Conservation (phyloP, 2,113 vertebrate genomes). For the Neotoma lepida region DNA sequence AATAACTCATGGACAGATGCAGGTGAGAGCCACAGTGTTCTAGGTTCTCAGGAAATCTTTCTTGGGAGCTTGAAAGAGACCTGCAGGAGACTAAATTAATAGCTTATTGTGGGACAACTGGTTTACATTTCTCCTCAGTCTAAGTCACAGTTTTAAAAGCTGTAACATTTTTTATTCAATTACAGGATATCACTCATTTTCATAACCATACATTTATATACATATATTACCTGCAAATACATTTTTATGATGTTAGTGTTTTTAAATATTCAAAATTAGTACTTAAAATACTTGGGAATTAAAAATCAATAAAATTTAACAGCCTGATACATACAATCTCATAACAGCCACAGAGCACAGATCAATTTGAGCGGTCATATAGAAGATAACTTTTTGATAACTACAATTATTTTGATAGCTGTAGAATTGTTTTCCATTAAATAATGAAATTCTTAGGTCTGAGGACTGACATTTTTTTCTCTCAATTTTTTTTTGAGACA, state of each 20-base stretch:
- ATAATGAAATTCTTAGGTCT: slow-evolving; percentile 4
- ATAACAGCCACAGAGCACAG: neutral
- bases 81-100: neutral
- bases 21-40: neutral
- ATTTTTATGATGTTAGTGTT: neutral
- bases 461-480: neutral
- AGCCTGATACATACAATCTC: neutral
- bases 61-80: slow-evolving; percentile 18
- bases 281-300: slow-evolving; percentile 12
- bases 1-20: neutral
- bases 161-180: neutral
- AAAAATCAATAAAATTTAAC: slow-evolving; percentile 26
- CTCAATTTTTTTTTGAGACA: neutral
- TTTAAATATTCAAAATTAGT: slow-evolving; percentile 18
- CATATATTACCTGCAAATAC: neutral
- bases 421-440: slow-evolving; percentile 1
- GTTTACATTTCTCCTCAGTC: neutral
- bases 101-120: neutral
- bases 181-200: neutral
- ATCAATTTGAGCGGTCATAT: neutral
- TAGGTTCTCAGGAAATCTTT: neutral
- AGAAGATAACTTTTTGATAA: neutral
- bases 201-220: slow-evolving; percentile 10
- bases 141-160: neutral
- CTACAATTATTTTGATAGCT: neutral